A percentile compares a stretch with the other conserved stretches of the same genome.
Evolutionary conservation across 1,140 invertebrate species (phyloP).

Genomic region (Zaprionus nigranus): DNA sequence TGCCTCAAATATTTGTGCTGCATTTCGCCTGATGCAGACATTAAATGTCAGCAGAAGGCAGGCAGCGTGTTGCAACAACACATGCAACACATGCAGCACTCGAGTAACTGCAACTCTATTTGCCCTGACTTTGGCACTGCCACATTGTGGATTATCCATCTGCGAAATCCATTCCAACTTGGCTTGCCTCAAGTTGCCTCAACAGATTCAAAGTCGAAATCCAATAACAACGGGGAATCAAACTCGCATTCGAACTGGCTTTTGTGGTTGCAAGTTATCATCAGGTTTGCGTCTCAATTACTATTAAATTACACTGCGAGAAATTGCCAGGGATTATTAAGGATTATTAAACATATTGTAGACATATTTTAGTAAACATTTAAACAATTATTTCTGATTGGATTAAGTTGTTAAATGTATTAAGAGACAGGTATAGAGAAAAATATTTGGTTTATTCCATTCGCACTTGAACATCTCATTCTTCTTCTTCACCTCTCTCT

Average conservation of each 20-base stretch:
- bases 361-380: no score
- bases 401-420: no score
- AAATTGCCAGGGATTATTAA: not conserved
- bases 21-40: conserved; percentile 8
- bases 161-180: not conserved
- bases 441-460: no score
- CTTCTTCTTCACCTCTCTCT: conserved; percentile 4
- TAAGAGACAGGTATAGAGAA: no score
- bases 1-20: conserved; percentile 7
- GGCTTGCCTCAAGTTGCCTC: not conserved
- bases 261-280: not conserved
- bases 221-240: not conserved
- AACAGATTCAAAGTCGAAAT: not conserved
- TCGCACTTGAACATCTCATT: not conserved
- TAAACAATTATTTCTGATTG: no score
- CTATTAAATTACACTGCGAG: not conserved
- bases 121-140: not conserved
- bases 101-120: not conserved
- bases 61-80: conserved; percentile 2
- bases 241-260: not conserved
- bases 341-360: no score
- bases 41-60: not conserved
- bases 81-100: conserved; percentile 2
- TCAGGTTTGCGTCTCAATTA: not conserved
- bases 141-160: not conserved